Base-by-base conservation (phyloP, 2,113 vertebrate genomes). In the Tupaia chinensis region DNA sequence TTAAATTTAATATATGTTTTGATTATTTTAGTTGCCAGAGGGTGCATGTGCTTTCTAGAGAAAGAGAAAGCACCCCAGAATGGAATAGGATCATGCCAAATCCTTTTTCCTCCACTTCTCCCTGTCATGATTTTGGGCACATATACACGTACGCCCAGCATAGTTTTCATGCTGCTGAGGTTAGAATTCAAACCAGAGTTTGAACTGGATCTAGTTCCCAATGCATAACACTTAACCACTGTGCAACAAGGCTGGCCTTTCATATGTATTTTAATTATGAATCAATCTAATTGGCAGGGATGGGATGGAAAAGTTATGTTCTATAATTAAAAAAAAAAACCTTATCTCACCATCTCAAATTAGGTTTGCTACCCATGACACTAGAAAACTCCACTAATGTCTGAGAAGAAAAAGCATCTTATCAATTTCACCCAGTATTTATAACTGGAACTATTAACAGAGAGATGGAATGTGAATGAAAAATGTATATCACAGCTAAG, bases 391-490 rank as follows among this genome's bases (percentile, higher is more conserved):
- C 16, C 70, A 63, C 58, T 70, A 68, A 70, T 56, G 60, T 91
- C 70, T 61, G 19, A 53, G 13, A 91, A 94, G 60, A 60, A 77
- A 61, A 81, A 32, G 2, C 0, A 70, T 2, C 5, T 89, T 70
- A 63, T 81, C 3, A 34, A 63, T 95, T 94, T 80, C 44, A 23
- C 14, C 81, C 4, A 14, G 44, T 94, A 85, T 73, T 96, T 53
- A 73, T 54, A 56, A 14, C 34, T 23, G 15, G 86, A 90, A 84
- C 25, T 60, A 23, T 74, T 94, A 29, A 86, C 44, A 73, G 82
- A 65, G n/a, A 85, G 69, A 29, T 66, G 72, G 60, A 53, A 68
- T 58, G 3, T 76, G 32, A 79, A 69, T 53, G 79, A 22, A 68
- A 32, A 73, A 88, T 66, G 54, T 56, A 9, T 65, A 53, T 54